These are phyloP conservation scores for Rousettus leschenaultii DNA, from an alignment of 2,113 vertebrate genomes.

Conservation along the genomic window DNA sequence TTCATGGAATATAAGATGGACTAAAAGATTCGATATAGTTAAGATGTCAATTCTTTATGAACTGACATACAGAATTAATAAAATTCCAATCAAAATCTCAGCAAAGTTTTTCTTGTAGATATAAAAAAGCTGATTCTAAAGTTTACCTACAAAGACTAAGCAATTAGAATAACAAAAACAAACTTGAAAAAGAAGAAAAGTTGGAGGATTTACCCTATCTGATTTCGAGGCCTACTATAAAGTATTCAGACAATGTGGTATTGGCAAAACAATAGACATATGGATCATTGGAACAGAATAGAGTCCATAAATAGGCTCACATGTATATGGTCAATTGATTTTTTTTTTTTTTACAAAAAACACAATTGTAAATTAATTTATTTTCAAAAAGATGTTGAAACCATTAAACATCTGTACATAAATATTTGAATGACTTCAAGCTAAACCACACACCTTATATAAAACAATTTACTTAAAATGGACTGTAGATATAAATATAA, in stretches of 20 bases:
- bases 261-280: background rate
- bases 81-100: background rate
- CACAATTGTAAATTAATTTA: background rate
- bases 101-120: background rate
- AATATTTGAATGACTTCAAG: background rate
- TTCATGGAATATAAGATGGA: background rate
- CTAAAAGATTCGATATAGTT: background rate
- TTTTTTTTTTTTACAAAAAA: background rate
- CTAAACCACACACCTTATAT: background rate
- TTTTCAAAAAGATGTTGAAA: conserved; percentile 1
- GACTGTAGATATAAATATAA: background rate
- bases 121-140: background rate
- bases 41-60: background rate
- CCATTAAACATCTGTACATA: background rate
- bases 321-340: background rate
- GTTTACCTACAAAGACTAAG: background rate
- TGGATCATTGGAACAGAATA: background rate
- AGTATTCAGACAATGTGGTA: background rate
- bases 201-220: background rate
- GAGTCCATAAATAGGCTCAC: background rate
- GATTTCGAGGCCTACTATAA: background rate
- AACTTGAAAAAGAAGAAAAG: conserved; percentile 13
- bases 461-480: conserved; percentile 1
- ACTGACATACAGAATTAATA: background rate
- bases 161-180: background rate